Evolutionary conservation across 1,140 invertebrate species (phyloP).

Genomic region (Doryteuthis pealeii): DNA sequence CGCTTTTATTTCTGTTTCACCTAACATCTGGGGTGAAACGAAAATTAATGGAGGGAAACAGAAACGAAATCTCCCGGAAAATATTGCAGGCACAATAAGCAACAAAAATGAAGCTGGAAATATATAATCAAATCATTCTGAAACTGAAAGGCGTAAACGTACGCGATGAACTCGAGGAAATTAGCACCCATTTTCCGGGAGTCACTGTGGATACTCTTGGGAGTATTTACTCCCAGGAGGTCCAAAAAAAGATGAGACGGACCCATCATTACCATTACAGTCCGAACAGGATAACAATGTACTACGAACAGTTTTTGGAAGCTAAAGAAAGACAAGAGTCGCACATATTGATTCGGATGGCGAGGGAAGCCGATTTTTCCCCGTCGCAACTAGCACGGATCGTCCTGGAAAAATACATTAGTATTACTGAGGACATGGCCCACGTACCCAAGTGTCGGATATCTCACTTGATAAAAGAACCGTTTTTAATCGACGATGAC

Average conservation of each 20-base stretch:
- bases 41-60: no score
- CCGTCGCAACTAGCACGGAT: conserved; percentile 70
- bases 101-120: neutral
- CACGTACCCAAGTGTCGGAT: conserved; percentile 54
- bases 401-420: conserved; percentile 67
- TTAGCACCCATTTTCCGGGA: conserved; percentile 26
- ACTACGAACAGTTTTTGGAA: conserved; percentile 43
- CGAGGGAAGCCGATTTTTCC: conserved; percentile 63
- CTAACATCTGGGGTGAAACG: no score
- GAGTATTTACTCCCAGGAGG: conserved; percentile 58
- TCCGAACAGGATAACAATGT: conserved; percentile 33
- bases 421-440: conserved; percentile 28
- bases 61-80: no score
- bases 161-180: neutral
- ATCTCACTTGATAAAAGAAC: conserved; percentile 71
- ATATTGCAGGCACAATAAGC: no score
- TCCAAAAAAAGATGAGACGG: conserved; percentile 55
- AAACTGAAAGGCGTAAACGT: neutral
- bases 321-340: conserved; percentile 46
- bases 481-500: conserved; percentile 71
- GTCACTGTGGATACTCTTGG: conserved; percentile 42
- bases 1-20: no score
- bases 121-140: neutral
- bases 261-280: conserved; percentile 49
- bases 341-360: conserved; percentile 66